These are phyloP conservation scores for Chrosomus eos DNA, from an alignment of 2,797 vertebrate species.

Conservation along the genomic window DNA sequence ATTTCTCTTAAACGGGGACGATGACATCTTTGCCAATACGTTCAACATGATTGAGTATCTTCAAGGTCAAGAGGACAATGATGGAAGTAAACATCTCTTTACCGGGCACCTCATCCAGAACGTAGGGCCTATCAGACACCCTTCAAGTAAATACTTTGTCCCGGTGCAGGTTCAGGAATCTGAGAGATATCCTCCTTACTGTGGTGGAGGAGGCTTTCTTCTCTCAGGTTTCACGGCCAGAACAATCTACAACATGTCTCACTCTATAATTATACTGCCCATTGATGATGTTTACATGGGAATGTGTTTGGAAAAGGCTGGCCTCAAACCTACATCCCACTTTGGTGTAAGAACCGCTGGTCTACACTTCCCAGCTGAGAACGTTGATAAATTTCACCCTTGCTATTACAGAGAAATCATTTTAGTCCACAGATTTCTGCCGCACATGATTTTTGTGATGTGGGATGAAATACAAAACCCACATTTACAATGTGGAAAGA, in stretches of 20 bases:
- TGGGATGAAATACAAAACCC: conserved; percentile 78
- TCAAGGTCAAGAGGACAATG: conserved; percentile 49
- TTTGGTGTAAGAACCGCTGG: conserved; percentile 76
- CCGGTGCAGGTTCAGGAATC: conserved; percentile 75
- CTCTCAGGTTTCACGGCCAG: conserved; percentile 79
- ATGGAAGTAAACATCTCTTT: conserved; percentile 76
- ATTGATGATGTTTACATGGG: conserved; percentile 89
- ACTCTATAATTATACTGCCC: conserved; percentile 73
- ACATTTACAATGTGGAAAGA: conserved; percentile 64
- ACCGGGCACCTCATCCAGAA: conserved; percentile 71
- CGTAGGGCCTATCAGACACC: conserved; percentile 73
- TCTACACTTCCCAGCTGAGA: conserved; percentile 65
- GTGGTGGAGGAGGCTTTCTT: conserved; percentile 80
- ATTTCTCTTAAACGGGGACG: conserved; percentile 85
- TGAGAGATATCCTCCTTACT: conserved; percentile 13
- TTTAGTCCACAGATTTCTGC: conserved; percentile 82
- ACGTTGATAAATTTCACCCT: conserved; percentile 71
- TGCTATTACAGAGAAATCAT: conserved; percentile 83
- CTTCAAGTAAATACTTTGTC: conserved; percentile 83
- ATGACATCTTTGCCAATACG: conserved; percentile 84
- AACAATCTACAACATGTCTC: conserved; percentile 71
- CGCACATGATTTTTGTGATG: conserved; percentile 78
- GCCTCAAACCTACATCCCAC: conserved; percentile 77
- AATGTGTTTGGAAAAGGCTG: conserved; percentile 82
- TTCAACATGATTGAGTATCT: conserved; percentile 80